Evolutionary conservation across 2,797 vertebrate species (phyloP).

Genomic region (Artibeus jamaicensis): DNA sequence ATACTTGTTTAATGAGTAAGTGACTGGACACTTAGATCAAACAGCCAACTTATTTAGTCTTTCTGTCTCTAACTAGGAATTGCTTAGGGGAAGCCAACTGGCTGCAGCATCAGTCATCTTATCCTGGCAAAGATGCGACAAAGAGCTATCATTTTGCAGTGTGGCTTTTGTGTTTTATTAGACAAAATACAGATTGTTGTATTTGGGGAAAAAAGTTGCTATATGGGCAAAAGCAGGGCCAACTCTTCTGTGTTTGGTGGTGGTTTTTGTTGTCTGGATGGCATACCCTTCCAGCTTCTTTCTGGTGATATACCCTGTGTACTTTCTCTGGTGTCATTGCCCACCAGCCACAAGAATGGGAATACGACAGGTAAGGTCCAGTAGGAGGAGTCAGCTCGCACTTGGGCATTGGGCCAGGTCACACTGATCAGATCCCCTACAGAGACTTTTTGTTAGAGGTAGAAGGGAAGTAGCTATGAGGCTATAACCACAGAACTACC

Average conservation of each 20-base stretch:
- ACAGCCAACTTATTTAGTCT: slow-evolving; percentile 3
- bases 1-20: not conserved
- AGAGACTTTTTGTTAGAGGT: not conserved
- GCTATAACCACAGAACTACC: not conserved
- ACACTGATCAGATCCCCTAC: not conserved
- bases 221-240: not conserved
- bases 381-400: not conserved
- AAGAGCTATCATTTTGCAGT: not conserved
- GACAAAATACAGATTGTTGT: slow-evolving; percentile 1
- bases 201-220: not conserved
- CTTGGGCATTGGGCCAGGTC: not conserved
- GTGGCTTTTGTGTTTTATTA: slow-evolving; percentile 16
- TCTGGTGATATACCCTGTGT: not conserved
- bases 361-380: not conserved
- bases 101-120: not conserved
- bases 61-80: not conserved
- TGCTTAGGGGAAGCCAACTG: not conserved
- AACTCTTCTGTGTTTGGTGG: not conserved
- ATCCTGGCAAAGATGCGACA: slow-evolving; percentile 14
- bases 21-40: slow-evolving; percentile 23
- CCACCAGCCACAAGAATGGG: not conserved
- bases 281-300: not conserved
- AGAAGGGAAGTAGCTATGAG: not conserved
- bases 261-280: not conserved
- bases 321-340: not conserved